Base-by-base conservation (phyloP, 1,140 invertebrate species). In the Drosophila auraria region DNA sequence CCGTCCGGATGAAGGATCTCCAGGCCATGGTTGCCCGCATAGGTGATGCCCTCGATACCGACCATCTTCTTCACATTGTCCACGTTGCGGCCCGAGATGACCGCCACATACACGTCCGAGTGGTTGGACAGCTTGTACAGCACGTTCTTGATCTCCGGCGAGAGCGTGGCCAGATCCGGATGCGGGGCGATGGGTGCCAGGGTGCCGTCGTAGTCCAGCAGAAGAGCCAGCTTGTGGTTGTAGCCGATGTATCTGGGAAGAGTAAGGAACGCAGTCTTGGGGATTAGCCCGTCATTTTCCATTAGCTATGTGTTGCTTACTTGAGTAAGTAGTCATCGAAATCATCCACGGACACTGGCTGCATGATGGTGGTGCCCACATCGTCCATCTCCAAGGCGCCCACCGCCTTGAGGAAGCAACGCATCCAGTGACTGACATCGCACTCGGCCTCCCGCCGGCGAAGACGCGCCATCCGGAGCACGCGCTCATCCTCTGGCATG, bases 51-150 rank as follows among this genome's bases (percentile, higher is more conserved):
- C 71, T 97, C 96, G 72, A 98, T 97, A 3, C 97, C 97, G 33
- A 98, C 97, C 97, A 98, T 98, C 72, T 96, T 95, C 82, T 97
- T 98, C 0, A 98, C 97, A 92, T 98, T 98, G 78, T 97, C 95
- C 15, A 98, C 96, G 87, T 96, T 97, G 64, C 97, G 94, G 20
- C 97, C 97, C 5, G 97, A 98, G 45, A 98, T 96, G 73, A 98
- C 96, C 15, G 97, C 97, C 76, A 98, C 97, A 87, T 97, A 97
- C 3, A 98, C 96, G 89, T 98, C 97, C 0, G 97, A 95, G 93
- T 97, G 95, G 92, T 98, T 97, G n/a, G 96, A 96, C 9, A 98
- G 93, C 78, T 97, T 95, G 91, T 97, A 96, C 11, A 98, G 93
- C 20, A 97, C 96, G 78, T 97, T 96, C 82, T 97, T 97, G 3